A percentile compares a stretch with the other conserved stretches of the same genome.
These are phyloP conservation scores for Diarsia brunnea DNA, from an alignment of 2,888 invertebrate genomes.

Conservation along the genomic window DNA sequence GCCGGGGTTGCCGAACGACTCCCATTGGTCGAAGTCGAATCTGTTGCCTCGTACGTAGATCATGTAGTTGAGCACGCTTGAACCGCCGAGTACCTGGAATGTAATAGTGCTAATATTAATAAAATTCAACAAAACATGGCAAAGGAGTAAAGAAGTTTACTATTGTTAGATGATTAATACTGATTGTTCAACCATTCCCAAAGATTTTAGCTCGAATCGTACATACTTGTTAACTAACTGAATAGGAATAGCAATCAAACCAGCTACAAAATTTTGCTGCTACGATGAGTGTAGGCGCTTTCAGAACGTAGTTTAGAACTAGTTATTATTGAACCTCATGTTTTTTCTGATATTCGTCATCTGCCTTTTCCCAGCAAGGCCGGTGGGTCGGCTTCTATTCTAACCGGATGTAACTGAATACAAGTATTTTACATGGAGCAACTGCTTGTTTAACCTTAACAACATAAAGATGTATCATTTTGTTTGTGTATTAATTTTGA, in stretches of 20 bases:
- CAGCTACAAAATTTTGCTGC: constrained; percentile 13
- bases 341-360: not conserved
- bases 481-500: not conserved
- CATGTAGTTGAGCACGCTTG: constrained; percentile 97
- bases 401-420: not conserved
- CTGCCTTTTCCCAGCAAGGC: not conserved
- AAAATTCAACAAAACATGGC: not conserved
- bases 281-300: constrained; percentile 32
- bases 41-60: constrained; percentile 96
- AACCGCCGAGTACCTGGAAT: constrained; percentile 95
- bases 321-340: too few species aligned
- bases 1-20: constrained; percentile 95
- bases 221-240: not conserved
- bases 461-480: not conserved
- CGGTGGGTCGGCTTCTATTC: not conserved
- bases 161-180: not conserved
- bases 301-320: too few species aligned
- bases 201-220: not conserved
- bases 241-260: constrained; percentile 20
- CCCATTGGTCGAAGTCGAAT: constrained; percentile 97
- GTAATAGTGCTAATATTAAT: not conserved
- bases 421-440: not conserved
- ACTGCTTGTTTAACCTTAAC: not conserved
- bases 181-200: not conserved
- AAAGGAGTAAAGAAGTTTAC: not conserved